Percentiles rank a stretch among this genome's conserved stretches.
Conservation (phyloP, 2,113 vertebrate species). For the Arizona elegans region DNA sequence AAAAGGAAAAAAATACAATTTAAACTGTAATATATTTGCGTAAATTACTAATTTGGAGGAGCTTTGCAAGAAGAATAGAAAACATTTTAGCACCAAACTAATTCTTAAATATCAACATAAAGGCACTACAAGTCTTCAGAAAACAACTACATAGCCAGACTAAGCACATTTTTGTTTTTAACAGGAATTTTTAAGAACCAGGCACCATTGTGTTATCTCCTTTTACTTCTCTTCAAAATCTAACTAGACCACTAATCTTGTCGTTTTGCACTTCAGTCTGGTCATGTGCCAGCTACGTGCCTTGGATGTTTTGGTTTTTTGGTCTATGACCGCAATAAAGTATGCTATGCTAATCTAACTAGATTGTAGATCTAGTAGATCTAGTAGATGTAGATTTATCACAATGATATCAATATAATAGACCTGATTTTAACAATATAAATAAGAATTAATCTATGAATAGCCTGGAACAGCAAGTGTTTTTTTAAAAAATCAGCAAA, state of each 20-base stretch:
- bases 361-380: too few relatives aligned
- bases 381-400: constrained; percentile 4
- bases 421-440: constrained; percentile 9
- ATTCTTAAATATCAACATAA: constrained; percentile 55
- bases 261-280: too few relatives aligned
- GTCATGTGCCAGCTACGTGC: too few relatives aligned
- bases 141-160: constrained; percentile 40
- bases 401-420: neutral
- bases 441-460: constrained; percentile 9
- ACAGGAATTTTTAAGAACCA: constrained; percentile 39
- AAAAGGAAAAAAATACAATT: constrained; percentile 60
- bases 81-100: constrained; percentile 62
- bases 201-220: constrained; percentile 20
- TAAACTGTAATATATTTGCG: constrained; percentile 42
- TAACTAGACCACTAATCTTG: neutral
- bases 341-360: too few relatives aligned
- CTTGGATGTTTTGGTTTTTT: too few relatives aligned
- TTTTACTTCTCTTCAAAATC: neutral
- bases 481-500: neutral
- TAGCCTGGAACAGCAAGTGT: neutral
- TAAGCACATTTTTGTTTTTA: neutral
- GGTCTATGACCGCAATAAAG: too few relatives aligned
- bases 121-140: constrained; percentile 52
- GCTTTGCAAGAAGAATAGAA: constrained; percentile 29
- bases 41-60: constrained; percentile 43